Evolutionary conservation across 1,140 invertebrate species (phyloP), one percentile per base, ranked within the genome.

Genomic region (Macrosteles quadrilineatus): DNA sequence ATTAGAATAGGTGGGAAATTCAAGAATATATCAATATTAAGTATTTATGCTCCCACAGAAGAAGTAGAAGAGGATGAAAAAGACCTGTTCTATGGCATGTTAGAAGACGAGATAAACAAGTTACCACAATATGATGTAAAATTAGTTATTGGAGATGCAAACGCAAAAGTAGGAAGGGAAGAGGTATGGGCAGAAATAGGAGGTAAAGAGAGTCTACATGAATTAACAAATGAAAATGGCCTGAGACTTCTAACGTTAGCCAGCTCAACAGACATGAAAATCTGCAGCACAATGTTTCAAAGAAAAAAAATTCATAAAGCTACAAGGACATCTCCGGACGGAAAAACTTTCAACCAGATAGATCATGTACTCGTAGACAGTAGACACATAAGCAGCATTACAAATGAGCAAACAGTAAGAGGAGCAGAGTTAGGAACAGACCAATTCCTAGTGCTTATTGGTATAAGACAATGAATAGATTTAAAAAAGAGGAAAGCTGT

Each of bases 141-240:
- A 67, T 67, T 74, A 11, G 59, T 70, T 30, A 25, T 74, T 43
- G 71, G 69, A 31, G 69, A 73, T 36, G 47, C 45, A 45, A 74
- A 73, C 43, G 68, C 73, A 11, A 72, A 72, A 69, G 32, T 69
- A 17, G 71, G 71, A 1, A 63, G 36, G 36, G 70, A 73, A 67
- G 57, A 67, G 53, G 55, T n/a, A n/a, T 68, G 65, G 25, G 30
- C 55, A 2, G 69, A 55, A 50, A 73, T 79, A 72, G 23, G 78
- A 74, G n/a, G n/a, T n/a, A 67, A 81, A 53, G 55, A 82, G 67
- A 64, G 79, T 75, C 62, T 72, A 73, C 72, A 81, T 71, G 30
- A 69, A 29, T 9, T 9, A 55, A 32, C 67, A 17, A 74, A 71
- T 68, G 72, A 72, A 19, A 75, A 75, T 72, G 74, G 71, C 4